Percentiles rank a stretch among this genome's conserved stretches.
Evolutionary conservation across 2,113 vertebrate species (phyloP).

Genomic region (Platichthys flesus): DNA sequence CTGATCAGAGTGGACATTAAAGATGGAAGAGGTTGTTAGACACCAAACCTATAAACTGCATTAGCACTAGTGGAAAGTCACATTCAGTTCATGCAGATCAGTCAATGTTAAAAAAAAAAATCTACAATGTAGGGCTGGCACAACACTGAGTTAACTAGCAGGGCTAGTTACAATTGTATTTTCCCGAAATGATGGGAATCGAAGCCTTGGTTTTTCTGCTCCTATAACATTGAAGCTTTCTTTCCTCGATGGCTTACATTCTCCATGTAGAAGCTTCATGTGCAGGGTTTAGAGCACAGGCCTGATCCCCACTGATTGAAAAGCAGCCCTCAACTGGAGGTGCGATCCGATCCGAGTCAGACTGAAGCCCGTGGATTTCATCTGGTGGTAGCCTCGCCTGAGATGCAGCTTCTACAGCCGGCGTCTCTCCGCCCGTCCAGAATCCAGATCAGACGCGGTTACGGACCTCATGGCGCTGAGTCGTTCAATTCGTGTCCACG

Average conservation of each 20-base stretch:
- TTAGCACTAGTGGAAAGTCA: no score
- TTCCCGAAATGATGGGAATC: conserved; percentile 7
- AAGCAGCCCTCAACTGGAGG: conserved; percentile 49
- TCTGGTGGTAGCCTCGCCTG: conserved; percentile 46
- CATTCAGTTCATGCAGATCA: background rate
- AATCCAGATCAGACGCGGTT: conserved; percentile 56
- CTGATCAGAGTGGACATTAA: no score
- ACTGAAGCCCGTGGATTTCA: conserved; percentile 56
- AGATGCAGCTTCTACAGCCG: conserved; percentile 37
- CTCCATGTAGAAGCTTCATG: conserved; percentile 27
- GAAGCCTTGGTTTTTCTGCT: background rate
- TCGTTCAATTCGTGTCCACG: conserved; percentile 51
- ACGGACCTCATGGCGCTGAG: conserved; percentile 41
- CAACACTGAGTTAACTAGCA: background rate
- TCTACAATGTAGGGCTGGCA: background rate
- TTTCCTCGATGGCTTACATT: background rate
- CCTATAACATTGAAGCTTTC: no score
- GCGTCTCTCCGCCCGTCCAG: conserved; percentile 30
- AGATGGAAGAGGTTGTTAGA: no score
- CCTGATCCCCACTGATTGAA: conserved; percentile 50
- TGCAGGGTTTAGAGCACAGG: conserved; percentile 25
- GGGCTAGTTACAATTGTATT: background rate
- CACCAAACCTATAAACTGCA: no score
- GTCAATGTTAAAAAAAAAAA: background rate
- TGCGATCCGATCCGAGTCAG: conserved; percentile 56